A percentile compares a stretch with the other conserved stretches of the same genome.
Conservation (phyloP, 2,113 vertebrate species). For the Sitta europaea region DNA sequence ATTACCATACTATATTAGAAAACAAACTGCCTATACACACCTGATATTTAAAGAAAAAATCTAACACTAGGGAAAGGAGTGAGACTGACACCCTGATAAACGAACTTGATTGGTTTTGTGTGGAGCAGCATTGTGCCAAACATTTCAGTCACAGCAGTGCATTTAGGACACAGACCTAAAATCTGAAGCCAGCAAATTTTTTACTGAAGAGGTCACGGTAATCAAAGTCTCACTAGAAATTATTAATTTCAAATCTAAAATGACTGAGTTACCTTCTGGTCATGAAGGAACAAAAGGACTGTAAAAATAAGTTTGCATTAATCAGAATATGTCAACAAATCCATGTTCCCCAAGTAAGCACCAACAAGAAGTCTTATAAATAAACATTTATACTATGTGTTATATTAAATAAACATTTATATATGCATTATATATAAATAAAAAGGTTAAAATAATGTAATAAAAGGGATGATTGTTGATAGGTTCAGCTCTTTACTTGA, state of each 20-base stretch:
- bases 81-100: neutral
- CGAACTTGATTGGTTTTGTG: neutral
- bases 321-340: neutral
- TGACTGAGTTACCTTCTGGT: neutral
- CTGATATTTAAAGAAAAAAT: neutral
- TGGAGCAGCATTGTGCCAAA: neutral
- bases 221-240: neutral
- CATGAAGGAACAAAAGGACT: neutral
- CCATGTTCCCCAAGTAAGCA: neutral
- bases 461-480: neutral
- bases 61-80: neutral
- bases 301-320: neutral
- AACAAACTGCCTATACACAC: neutral
- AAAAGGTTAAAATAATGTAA: neutral
- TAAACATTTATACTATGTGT: neutral
- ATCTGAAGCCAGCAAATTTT: neutral
- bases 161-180: neutral
- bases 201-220: neutral
- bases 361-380: neutral
- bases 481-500: neutral
- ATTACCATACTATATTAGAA: neutral
- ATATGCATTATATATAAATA: no score
- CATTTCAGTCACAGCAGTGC: accelerated
- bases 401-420: no score
- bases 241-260: neutral